phyloP scores from a whole-genome alignment of 2,888 invertebrate species.

The Allophyes oxyacanthae region DNA sequence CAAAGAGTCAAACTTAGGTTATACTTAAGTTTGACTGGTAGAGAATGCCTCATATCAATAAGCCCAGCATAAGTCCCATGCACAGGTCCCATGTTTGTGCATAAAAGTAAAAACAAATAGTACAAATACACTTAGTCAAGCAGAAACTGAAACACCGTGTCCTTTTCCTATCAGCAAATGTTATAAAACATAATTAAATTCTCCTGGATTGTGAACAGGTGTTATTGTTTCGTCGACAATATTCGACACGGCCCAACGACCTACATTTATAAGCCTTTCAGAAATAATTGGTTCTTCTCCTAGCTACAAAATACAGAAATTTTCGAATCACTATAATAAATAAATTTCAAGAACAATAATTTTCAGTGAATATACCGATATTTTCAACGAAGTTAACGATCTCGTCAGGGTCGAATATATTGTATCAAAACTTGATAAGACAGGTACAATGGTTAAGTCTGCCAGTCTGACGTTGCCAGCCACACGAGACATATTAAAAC shows the following conservation, averaged over 20 bases:
- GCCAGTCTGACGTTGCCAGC: no score
- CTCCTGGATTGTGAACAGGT: background rate
- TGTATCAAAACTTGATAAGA: no score
- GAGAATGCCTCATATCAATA: no score
- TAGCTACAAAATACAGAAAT: background rate
- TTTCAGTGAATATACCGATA: background rate
- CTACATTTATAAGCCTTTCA: conserved; percentile 1
- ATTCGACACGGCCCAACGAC: conserved; percentile 4
- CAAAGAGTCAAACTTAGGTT: no score
- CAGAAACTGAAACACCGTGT: background rate
- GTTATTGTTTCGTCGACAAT: conserved; percentile 7
- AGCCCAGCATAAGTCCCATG: no score
- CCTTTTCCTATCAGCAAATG: background rate
- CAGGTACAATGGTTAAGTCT: no score
- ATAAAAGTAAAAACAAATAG: background rate
- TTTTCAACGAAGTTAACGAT: no score
- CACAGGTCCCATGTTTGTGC: no score
- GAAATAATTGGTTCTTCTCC: conserved; percentile 2
- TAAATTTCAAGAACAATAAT: background rate
- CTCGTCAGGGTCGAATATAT: no score
- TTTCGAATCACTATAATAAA: background rate
- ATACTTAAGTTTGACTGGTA: no score
- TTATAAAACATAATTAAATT: background rate
- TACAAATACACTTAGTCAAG: no score
- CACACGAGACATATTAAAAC: no score